Conservation (phyloP, 2,797 vertebrate genomes). For the Oreochromis mossambicus region DNA sequence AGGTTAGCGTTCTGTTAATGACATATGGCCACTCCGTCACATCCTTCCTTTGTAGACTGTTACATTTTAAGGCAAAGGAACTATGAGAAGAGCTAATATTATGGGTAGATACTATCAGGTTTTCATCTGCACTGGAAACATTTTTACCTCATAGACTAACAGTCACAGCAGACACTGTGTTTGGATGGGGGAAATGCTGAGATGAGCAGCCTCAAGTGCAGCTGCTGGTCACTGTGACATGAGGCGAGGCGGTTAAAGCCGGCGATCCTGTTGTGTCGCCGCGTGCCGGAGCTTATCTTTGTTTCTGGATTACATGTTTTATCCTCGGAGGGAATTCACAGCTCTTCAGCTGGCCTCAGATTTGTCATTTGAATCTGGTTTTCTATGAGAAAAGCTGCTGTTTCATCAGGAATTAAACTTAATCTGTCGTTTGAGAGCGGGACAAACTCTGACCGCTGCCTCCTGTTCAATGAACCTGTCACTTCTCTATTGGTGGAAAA, state of each 20-base stretch:
- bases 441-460: neutral
- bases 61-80: neutral
- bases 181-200: neutral
- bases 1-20: neutral
- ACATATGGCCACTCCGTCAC: neutral
- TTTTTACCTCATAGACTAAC: neutral
- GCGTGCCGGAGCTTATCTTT: neutral
- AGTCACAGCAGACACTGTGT: neutral
- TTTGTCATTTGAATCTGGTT: constrained; percentile 6
- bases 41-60: neutral
- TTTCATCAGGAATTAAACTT: constrained; percentile 20
- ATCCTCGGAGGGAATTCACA: neutral
- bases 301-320: constrained; percentile 25
- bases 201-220: neutral
- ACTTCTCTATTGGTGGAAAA: neutral
- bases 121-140: rapidly evolving
- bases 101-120: neutral
- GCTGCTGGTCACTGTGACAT: neutral
- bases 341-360: neutral
- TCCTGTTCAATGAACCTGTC: neutral
- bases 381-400: neutral
- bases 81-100: neutral
- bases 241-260: neutral
- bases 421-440: constrained; percentile 29
- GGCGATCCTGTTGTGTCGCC: neutral